Evolutionary conservation across 2,888 invertebrate genomes (phyloP), one percentile per base, ranked within the genome.

Genomic region (Lasiommata megera): DNA sequence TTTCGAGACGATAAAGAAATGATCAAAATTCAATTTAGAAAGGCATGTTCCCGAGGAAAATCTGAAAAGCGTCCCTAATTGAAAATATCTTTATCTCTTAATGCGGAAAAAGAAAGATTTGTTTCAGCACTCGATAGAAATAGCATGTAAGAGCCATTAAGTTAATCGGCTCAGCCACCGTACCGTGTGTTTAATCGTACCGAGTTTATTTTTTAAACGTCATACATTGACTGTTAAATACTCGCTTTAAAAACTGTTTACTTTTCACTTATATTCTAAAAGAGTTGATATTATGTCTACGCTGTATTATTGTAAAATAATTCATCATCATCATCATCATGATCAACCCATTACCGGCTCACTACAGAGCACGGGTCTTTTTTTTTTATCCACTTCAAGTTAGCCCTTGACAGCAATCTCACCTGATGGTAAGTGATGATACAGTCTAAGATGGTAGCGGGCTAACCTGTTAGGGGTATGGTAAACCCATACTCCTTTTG

Each of bases 71-170:
- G 43, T 9, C 9, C 31, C 43, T 61, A 55, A 70, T 63, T 68
- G 67, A 73, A 72, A 68, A 58, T 61, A 61, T 67, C 65, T 68
- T 69, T 67, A 70, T 68, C 70, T 72, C 65, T 71, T 76, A 78
- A 76, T 70, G 74, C 67, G 67, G 58, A 70, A 72, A 74, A 73
- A 73, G 70, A 72, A 68, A 77, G 80, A 82, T 55, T 61, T 61
- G 58, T 55, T 61, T 82, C 77, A 74, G 71, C 75, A 76, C 80
- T 80, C 81, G 79, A 84, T 84, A 80, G 79, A 79, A 82, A 77
- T 80, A 77, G 76, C 75, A 76, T 78, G 77, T 79, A 78, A 76
- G 72, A 78, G 76, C 84, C 79, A 86, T 86, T 82, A 81, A 80
- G 79, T 80, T 73, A 77, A 76, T 75, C 75, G 74, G 64, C 72